Evolutionary conservation across 2,797 vertebrate genomes (phyloP).

Genomic region (Coendou prehensilis): DNA sequence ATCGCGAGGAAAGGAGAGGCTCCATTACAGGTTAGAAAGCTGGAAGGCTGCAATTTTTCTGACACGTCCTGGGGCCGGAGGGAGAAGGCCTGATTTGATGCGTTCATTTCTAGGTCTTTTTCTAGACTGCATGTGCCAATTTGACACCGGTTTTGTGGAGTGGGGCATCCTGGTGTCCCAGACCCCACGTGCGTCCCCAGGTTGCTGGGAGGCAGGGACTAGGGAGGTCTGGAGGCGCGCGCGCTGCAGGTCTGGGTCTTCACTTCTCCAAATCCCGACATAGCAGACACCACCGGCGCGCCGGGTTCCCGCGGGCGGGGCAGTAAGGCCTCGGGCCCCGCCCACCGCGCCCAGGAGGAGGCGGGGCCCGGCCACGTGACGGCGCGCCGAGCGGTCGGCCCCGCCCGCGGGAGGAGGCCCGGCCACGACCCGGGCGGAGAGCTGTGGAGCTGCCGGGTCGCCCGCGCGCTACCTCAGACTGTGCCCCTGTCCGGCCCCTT

Average conservation of each 20-base stretch:
- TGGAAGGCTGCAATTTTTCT: not conserved
- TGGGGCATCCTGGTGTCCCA: not conserved
- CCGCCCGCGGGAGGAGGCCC: slow-evolving; percentile 71
- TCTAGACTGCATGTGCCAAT: slow-evolving; percentile 17
- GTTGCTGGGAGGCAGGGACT: not conserved
- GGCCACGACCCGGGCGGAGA: slow-evolving; percentile 55
- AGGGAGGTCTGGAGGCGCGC: too few species aligned
- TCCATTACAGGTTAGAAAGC: not conserved
- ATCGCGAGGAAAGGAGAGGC: not conserved
- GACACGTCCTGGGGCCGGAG: not conserved
- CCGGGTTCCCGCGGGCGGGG: not conserved
- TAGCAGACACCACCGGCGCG: not conserved
- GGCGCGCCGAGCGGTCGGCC: slow-evolving; percentile 1
- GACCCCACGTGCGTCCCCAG: not conserved
- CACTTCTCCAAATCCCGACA: not conserved
- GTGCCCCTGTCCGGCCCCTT: not conserved
- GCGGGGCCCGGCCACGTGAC: slow-evolving; percentile 32
- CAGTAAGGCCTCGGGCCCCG: not conserved
- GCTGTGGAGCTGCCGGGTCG: not conserved
- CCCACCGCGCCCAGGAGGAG: not conserved
- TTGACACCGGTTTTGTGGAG: not conserved
- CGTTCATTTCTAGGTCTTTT: not conserved
- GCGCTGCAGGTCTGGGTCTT: fast-evolving
- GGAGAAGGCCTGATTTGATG: not conserved
- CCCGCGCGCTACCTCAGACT: not conserved